Base-by-base conservation (phyloP, 2,113 vertebrate genomes). In the Proteles cristata region DNA sequence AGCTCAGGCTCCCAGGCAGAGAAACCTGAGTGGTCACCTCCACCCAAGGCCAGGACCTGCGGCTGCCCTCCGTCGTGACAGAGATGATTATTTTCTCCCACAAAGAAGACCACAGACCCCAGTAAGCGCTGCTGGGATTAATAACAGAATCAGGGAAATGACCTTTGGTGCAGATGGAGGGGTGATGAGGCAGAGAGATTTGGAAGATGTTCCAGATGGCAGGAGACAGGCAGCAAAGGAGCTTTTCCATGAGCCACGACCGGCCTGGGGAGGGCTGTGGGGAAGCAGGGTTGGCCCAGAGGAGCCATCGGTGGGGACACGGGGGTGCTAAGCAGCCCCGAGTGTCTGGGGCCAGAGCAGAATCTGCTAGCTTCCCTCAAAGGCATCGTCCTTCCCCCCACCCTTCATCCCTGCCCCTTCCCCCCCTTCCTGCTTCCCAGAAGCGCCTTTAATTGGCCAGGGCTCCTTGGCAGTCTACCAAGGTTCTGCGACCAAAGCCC, bases 211-310 rank as follows among this genome's bases (percentile, higher is more conserved):
- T 92, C 53, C 94, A 74, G 73, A 89, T 61, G 63, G 89, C 35
- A 28, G 79, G 11, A 43, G 31, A 50, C 31, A 35, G 43, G 31
- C 48, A 33, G 85, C 35, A 66, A 39, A 55, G 26, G 76, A 45
- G 65, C 15, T 73, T 39, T 74, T 53, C 25, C 48, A 31, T 0
- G 10, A 63, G 55, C 48, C 65, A 35, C 4, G 16, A 43, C 39
- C 7, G 0, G 31, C 9, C 61, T 4, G 8, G n/a, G 77, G 25
- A 65, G 65, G 68, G 35, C 68, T n/a, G 19, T 0, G 0, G 82
- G 7, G n/a, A 35, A 50, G 28, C 7, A 0, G 26, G 85, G 43
- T 33, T 17, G 50, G 14, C 74, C 33, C 31, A 11, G 76, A 77
- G 74, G 7, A 31, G 74, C 74, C 15, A 0, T 17, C 43, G 9